Conservation (phyloP, 2,888 invertebrate species). For the Abrostola triplasia region DNA sequence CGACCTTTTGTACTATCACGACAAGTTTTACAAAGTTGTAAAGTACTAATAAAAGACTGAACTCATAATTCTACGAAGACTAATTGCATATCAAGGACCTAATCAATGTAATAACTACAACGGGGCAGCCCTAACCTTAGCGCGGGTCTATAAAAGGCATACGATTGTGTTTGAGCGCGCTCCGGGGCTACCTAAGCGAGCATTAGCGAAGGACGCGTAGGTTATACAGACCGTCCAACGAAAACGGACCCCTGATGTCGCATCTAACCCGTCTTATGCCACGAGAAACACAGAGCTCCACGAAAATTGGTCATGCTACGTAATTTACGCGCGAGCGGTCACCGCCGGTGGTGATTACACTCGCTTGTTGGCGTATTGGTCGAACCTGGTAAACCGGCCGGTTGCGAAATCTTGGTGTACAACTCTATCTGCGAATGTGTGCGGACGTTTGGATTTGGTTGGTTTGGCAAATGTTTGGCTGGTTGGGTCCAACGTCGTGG, state of each 20-base stretch:
- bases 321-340: constrained; percentile 87
- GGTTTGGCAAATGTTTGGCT: constrained; percentile 66
- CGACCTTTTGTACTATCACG: too few species aligned
- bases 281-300: constrained; percentile 55
- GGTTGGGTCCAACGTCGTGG: constrained; percentile 65
- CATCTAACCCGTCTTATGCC: constrained; percentile 26
- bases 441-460: constrained; percentile 58
- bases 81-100: constrained; percentile 45
- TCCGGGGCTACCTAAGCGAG: constrained; percentile 81
- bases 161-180: constrained; percentile 81
- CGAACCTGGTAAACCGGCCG: constrained; percentile 77
- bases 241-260: constrained; percentile 62
- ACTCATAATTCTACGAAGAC: constrained; percentile 1
- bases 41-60: too few species aligned
- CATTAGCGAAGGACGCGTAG: constrained; percentile 84
- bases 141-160: constrained; percentile 75
- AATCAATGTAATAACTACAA: constrained; percentile 71
- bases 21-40: too few species aligned
- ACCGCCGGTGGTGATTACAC: constrained; percentile 83
- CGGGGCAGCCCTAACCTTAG: constrained; percentile 70
- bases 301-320: constrained; percentile 67
- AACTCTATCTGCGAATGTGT: constrained; percentile 43
- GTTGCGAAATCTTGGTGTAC: constrained; percentile 62
- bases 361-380: constrained; percentile 79
- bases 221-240: constrained; percentile 68